phyloP scores from a whole-genome alignment of 2,113 vertebrate species.

The rat (Rattus norvegicus) region GRCr8 NC_086027.1:101381501-101382000 shows the following conservation, averaged over 20 bases:
- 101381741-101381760: background rate
- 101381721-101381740: background rate
- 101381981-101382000: background rate
- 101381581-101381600: background rate
- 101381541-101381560: background rate
- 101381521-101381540: background rate
- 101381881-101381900: constrained; percentile 83
- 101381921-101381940: constrained; percentile 78
- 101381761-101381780: background rate
- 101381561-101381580: background rate
- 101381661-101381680: background rate
- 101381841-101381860: background rate
- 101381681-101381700: accelerated
- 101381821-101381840: background rate
- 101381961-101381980: constrained; percentile 67
- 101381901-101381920: constrained; percentile 21
- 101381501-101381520: too few species aligned
- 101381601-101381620: background rate
- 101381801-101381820: background rate
- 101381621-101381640: background rate
- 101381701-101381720: background rate
- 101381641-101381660: background rate
- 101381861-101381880: constrained; percentile 79
- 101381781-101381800: background rate
- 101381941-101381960: constrained; percentile 73